Conservation (phyloP, 2,888 invertebrate genomes). For the Vandiemenella viatica region DNA sequence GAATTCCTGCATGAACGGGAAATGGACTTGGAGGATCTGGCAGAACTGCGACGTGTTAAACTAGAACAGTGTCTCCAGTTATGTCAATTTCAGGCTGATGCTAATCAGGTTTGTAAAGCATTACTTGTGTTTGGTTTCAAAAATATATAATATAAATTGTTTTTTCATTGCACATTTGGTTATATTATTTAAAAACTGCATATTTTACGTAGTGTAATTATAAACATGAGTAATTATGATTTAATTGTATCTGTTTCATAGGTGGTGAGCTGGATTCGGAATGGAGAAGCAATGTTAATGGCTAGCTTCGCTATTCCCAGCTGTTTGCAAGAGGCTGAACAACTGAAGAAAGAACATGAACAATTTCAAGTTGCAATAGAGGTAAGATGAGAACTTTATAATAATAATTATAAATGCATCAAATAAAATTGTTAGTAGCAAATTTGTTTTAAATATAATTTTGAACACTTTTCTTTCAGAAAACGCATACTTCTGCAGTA, state of each 20-base stretch:
- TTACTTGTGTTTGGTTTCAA: too few species aligned
- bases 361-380: slow-evolving; percentile 93
- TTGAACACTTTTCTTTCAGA: slow-evolving; percentile 36
- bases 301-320: slow-evolving; percentile 88
- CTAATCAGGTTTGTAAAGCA: slow-evolving; percentile 71
- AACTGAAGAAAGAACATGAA: slow-evolving; percentile 86
- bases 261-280: slow-evolving; percentile 92
- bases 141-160: too few species aligned
- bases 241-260: too few species aligned
- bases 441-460: too few species aligned
- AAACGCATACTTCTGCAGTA: slow-evolving; percentile 90
- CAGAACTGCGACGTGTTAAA: slow-evolving; percentile 76
- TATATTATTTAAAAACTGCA: too few species aligned
- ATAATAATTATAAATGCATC: too few species aligned
- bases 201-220: too few species aligned
- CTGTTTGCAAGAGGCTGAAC: slow-evolving; percentile 80
- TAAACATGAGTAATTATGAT: too few species aligned
- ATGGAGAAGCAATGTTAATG: slow-evolving; percentile 89
- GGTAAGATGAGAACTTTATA: too few species aligned
- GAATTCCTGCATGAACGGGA: slow-evolving; percentile 82
- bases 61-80: slow-evolving; percentile 89
- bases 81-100: slow-evolving; percentile 87
- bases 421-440: too few species aligned
- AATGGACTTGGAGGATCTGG: slow-evolving; percentile 82
- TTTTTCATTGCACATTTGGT: too few species aligned